phyloP scores from a whole-genome alignment of 2,797 vertebrate species.

The Clarias pachynema region DNA sequence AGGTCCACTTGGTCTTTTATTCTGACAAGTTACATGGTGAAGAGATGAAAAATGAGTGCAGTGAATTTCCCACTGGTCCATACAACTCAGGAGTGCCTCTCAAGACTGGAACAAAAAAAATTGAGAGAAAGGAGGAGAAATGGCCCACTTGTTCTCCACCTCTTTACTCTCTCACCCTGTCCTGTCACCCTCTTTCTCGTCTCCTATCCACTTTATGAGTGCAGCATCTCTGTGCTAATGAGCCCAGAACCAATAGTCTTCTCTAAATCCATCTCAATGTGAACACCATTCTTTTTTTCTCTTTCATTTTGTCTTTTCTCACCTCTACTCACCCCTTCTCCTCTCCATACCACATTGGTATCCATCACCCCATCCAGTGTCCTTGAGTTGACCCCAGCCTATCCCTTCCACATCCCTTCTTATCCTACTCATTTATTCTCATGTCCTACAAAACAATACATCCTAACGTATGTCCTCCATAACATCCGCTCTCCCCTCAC shows the following conservation, averaged over 20 bases:
- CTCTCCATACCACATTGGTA: neutral
- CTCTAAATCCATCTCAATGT: conserved; percentile 8
- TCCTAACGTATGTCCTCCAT: neutral
- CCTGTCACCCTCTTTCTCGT: neutral
- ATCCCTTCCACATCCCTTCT: neutral
- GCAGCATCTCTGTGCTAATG: conserved; percentile 32
- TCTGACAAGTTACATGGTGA: neutral
- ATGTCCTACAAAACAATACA: neutral
- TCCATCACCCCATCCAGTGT: neutral
- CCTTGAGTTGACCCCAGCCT: neutral
- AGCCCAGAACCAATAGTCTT: conserved; percentile 24
- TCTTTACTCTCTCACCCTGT: conserved; percentile 4
- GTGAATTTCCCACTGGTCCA: conserved; percentile 9
- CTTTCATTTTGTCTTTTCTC: conserved; percentile 11
- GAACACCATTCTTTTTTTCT: neutral
- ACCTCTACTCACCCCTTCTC: neutral
- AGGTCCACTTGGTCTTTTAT: neutral
- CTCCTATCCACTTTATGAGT: conserved; percentile 7
- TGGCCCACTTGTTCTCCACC: neutral
- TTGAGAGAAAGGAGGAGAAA: neutral
- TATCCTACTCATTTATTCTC: neutral
- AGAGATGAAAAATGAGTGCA: neutral
- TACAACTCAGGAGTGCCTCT: conserved; percentile 15
- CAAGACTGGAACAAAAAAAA: conserved; percentile 7
- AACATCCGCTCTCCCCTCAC: neutral